Evolutionary conservation across 2,888 invertebrate genomes (phyloP).

Genomic region (Amphipyra berbera): DNA sequence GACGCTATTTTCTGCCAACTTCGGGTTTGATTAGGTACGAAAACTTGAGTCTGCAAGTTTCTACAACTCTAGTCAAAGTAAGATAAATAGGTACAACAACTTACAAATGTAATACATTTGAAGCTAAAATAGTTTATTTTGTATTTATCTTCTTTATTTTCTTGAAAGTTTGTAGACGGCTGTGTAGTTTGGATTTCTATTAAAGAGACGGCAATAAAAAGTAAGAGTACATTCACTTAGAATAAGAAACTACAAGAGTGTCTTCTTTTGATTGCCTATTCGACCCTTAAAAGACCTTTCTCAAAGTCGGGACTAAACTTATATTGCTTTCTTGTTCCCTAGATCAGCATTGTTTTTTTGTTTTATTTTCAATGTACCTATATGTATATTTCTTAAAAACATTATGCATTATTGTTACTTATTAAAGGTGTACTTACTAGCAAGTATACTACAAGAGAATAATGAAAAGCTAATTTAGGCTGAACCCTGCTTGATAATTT

Average conservation of each 20-base stretch:
- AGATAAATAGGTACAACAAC: slow-evolving; percentile 63
- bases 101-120: slow-evolving; percentile 48
- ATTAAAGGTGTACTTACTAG: too few relatives aligned
- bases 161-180: slow-evolving; percentile 30
- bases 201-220: slow-evolving; percentile 38
- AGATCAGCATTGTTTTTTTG: slow-evolving; percentile 25
- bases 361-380: too few relatives aligned
- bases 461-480: too few relatives aligned
- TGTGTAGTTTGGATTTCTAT: slow-evolving; percentile 27
- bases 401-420: too few relatives aligned
- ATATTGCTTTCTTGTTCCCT: slow-evolving; percentile 44
- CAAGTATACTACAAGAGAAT: too few relatives aligned
- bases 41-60: slow-evolving; percentile 69
- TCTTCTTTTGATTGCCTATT: slow-evolving; percentile 49
- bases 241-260: slow-evolving; percentile 29
- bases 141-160: slow-evolving; percentile 30
- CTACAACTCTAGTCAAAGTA: slow-evolving; percentile 60
- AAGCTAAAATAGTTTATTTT: slow-evolving; percentile 28
- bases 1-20: slow-evolving; percentile 81
- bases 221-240: slow-evolving; percentile 27
- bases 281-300: slow-evolving; percentile 51
- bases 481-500: too few relatives aligned
- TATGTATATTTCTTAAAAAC: slow-evolving; percentile 19
- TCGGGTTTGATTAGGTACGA: slow-evolving; percentile 80
- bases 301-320: slow-evolving; percentile 41